phyloP scores from a whole-genome alignment of 2,888 invertebrate species.

The Leistus spinibarbis region DNA sequence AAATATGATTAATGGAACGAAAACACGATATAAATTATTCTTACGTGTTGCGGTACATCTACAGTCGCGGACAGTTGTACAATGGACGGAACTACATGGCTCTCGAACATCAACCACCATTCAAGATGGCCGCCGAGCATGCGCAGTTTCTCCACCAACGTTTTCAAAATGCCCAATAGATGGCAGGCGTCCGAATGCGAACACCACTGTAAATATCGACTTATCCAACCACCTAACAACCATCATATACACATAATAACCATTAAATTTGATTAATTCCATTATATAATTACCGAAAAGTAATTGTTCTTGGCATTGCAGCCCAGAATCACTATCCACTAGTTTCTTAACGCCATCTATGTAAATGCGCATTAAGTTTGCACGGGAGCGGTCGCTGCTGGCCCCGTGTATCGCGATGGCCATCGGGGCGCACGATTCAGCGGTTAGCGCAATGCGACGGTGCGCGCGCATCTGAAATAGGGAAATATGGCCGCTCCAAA shows the following conservation, averaged over 20 bases:
- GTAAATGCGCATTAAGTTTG: constrained; percentile 19
- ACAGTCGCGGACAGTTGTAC: background rate
- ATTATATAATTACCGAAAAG: constrained; percentile 46
- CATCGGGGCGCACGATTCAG: constrained; percentile 8
- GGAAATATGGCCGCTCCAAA: constrained; percentile 25
- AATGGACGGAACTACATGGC: constrained; percentile 48
- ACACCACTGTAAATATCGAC: constrained; percentile 50
- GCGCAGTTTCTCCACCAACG: constrained; percentile 45
- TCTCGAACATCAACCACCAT: constrained; percentile 50
- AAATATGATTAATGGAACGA: no score
- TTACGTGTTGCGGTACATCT: constrained; percentile 16
- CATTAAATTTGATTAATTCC: background rate
- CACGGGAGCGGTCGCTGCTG: constrained; percentile 2
- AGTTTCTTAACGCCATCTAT: constrained; percentile 23
- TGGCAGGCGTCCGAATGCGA: constrained; percentile 49
- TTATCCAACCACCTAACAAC: constrained; percentile 53
- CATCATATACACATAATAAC: background rate
- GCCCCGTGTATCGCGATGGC: constrained; percentile 6
- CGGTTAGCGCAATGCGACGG: background rate
- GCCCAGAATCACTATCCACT: constrained; percentile 44
- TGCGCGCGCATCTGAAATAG: constrained; percentile 20
- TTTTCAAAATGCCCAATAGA: constrained; percentile 48
- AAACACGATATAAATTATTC: no score
- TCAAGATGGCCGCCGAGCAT: constrained; percentile 46
- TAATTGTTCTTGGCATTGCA: constrained; percentile 50